A percentile compares a stretch with the other conserved stretches of the same genome.
Conservation (phyloP, 2,113 vertebrate genomes). For the Azemiops feae region DNA sequence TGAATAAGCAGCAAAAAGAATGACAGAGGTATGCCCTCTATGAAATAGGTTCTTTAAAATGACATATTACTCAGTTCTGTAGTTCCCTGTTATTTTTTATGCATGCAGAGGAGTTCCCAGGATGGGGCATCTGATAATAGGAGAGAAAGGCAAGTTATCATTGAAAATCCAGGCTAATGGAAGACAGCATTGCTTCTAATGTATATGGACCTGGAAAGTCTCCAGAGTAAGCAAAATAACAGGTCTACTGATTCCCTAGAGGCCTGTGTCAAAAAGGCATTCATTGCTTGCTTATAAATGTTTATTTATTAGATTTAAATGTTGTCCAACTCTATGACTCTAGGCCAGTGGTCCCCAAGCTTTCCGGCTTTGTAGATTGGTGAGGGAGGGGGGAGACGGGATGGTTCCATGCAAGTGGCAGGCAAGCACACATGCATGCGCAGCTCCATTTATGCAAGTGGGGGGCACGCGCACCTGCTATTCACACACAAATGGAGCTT, state of each 20-base stretch:
- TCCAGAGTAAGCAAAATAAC: background rate
- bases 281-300: background rate
- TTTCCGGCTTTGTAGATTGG: background rate
- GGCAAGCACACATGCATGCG: background rate
- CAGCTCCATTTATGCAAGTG: background rate
- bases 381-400: background rate
- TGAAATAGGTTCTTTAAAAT: background rate
- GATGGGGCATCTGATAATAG: background rate
- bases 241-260: background rate
- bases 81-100: background rate
- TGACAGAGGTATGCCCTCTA: no score
- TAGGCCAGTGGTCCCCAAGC: background rate
- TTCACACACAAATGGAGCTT: background rate
- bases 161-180: background rate
- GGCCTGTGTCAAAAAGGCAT: background rate
- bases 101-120: background rate
- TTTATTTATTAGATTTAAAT: background rate
- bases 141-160: background rate
- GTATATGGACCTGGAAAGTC: background rate
- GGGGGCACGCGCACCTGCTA: fast-evolving
- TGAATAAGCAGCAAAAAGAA: background rate
- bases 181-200: background rate
- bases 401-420: background rate
- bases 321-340: background rate
- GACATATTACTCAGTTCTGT: background rate